A percentile compares a stretch with the other conserved stretches of the same genome.
Evolutionary conservation across 64 coral and sea anemone genomes (phyloP).

Genomic region (Actinia equina): DNA sequence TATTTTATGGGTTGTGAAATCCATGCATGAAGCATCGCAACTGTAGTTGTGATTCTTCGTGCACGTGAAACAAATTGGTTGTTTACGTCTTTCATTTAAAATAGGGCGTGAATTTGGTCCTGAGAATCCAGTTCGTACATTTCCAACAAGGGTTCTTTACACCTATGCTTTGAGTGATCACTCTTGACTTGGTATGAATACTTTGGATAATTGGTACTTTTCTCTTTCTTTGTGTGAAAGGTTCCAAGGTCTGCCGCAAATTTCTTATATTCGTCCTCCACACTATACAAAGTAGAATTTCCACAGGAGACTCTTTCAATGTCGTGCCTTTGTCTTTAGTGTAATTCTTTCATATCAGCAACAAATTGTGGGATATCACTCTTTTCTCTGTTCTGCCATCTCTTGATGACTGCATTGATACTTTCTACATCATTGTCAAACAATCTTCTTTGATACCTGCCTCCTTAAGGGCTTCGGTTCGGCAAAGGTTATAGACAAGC

Average conservation of each 20-base stretch:
- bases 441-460: conserved; percentile 39
- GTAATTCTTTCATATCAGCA: not conserved
- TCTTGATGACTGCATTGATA: conserved; percentile 41
- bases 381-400: conserved; percentile 19
- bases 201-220: not conserved
- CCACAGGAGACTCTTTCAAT: not conserved
- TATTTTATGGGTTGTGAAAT: not conserved
- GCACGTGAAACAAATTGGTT: not conserved
- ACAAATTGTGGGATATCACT: not conserved
- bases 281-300: not conserved
- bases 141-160: conserved; percentile 17
- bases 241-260: not conserved
- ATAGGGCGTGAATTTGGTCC: conserved; percentile 40
- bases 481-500: not conserved
- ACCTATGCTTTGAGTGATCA: conserved; percentile 16
- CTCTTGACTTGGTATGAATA: conserved; percentile 1
- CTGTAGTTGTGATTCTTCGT: not conserved
- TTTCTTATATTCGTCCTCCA: not conserved
- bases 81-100: not conserved
- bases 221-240: not conserved
- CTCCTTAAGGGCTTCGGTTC: not conserved
- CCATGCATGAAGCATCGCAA: not conserved
- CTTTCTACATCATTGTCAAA: conserved; percentile 61
- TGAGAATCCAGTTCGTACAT: not conserved
- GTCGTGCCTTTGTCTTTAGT: not conserved